Base-by-base conservation (phyloP, 1,140 invertebrate species). In the Cyrtorhinus lividipennis region DNA sequence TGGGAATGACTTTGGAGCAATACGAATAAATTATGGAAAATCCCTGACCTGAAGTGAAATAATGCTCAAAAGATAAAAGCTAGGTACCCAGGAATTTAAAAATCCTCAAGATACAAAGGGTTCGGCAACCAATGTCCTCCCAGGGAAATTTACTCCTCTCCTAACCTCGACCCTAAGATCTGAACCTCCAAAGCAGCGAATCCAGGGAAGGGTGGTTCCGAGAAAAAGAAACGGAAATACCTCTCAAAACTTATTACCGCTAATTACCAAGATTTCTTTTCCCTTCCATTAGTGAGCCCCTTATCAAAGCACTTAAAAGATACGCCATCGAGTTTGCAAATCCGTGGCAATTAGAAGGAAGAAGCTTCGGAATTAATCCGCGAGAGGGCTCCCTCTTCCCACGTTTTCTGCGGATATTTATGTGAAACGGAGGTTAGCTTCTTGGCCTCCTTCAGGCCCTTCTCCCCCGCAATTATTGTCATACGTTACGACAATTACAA, bases 401-500 rank as follows among this genome's bases (percentile, higher is more conserved):
- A 53, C 48, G 12, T 20, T 20, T 20, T 20, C 48, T 8, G 8
- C 8, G 18, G 20, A 53, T 53, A 53, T 53, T 53, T 53, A 53
- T 53, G 48, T 8, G 48, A 44, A 5, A 53, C 12, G 48, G 48
- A 53, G 20, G 48, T 53, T 53, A 22, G 48, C 48, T 53, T 20
- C 20, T 53, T 22, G 48, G 48, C 48, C 48, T 8, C n/a, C 48
- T 53, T 20, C 20, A 13, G 5, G 48, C 10, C 48, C 48, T 38
- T 38, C 15, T 38, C 48, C 48, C 48, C 20, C 48, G 48, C 48
- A 53, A 53, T 53, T 53, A 58, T 58, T 24, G 56, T 58, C 56
- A 58, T 58, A 58, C 56, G 56, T 58, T 58, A 58, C 56, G 56
- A 22, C 24, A 20, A 58, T 58, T 58, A 58, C 56, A 58, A 58